Evolutionary conservation across 2,113 vertebrate genomes (phyloP).

Genomic region (Gavia stellata): DNA sequence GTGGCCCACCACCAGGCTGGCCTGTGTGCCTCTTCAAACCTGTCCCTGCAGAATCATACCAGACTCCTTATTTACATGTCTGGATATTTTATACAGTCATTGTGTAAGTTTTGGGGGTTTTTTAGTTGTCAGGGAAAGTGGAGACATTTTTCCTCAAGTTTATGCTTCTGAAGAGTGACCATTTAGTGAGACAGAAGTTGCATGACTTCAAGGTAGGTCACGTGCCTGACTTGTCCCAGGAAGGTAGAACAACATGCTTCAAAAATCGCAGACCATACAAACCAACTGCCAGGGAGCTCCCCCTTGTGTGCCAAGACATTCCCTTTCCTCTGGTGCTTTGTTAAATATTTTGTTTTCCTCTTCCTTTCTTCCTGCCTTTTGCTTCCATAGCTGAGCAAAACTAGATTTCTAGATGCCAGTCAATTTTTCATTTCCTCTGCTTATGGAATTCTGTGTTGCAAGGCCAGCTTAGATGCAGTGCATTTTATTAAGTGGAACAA

Average conservation of each 20-base stretch:
- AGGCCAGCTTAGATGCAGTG: background rate
- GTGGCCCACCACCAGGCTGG: accelerated
- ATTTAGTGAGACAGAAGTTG: background rate
- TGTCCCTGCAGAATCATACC: background rate
- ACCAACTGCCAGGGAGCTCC: background rate
- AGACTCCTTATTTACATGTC: background rate
- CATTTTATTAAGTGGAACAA: background rate
- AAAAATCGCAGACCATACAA: background rate
- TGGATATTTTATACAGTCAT: background rate
- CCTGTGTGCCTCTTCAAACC: background rate
- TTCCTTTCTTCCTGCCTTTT: background rate
- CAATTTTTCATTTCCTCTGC: background rate
- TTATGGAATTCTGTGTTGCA: background rate
- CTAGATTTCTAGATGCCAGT: background rate
- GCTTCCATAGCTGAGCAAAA: background rate
- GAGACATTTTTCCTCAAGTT: background rate
- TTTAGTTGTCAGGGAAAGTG: background rate
- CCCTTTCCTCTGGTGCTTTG: background rate
- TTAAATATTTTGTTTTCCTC: background rate
- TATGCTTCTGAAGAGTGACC: background rate
- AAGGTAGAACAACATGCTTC: background rate
- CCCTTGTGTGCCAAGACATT: background rate
- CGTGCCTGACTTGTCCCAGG: background rate
- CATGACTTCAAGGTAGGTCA: background rate
- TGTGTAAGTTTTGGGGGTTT: background rate